A percentile compares a stretch with the other conserved stretches of the same genome.
phyloP scores from a whole-genome alignment of 2,797 vertebrate species.

The Phyllotis vaccarum region DNA sequence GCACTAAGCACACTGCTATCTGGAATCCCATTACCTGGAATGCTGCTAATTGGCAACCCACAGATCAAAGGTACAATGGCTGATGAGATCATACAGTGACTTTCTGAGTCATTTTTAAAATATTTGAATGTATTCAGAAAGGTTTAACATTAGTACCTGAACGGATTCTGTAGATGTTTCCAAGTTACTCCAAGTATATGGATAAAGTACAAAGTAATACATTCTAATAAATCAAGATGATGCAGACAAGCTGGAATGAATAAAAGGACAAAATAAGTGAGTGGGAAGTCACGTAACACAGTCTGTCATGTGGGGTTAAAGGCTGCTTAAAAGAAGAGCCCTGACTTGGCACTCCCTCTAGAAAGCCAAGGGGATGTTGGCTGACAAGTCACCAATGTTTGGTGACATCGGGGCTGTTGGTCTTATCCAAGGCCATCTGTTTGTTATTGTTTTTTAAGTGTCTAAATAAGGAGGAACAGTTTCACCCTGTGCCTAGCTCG shows the following conservation, averaged over 20 bases:
- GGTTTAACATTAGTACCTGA: constrained; percentile 17
- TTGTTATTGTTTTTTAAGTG: background rate
- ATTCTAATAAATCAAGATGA: constrained; percentile 50
- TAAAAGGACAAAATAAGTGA: constrained; percentile 36
- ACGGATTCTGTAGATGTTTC: background rate
- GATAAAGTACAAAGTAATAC: constrained; percentile 3
- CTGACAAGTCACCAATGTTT: background rate
- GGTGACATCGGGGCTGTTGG: background rate
- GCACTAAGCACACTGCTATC: constrained; percentile 37
- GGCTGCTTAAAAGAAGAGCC: constrained; percentile 28
- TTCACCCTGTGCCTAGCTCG: background rate
- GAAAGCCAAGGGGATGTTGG: constrained; percentile 28
- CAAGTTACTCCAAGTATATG: constrained; percentile 10
- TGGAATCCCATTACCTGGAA: constrained; percentile 51
- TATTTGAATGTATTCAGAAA: background rate
- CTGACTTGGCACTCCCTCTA: background rate
- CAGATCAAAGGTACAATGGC: constrained; percentile 55
- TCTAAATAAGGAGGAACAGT: background rate
- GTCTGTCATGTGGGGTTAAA: background rate
- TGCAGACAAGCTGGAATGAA: background rate
- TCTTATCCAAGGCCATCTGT: background rate
- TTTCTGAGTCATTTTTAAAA: constrained; percentile 61
- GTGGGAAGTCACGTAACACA: constrained; percentile 1
- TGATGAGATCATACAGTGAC: constrained; percentile 3
- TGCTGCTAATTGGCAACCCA: background rate